Conservation (phyloP, 2,113 vertebrate genomes). For the Anhinga rufa region DNA sequence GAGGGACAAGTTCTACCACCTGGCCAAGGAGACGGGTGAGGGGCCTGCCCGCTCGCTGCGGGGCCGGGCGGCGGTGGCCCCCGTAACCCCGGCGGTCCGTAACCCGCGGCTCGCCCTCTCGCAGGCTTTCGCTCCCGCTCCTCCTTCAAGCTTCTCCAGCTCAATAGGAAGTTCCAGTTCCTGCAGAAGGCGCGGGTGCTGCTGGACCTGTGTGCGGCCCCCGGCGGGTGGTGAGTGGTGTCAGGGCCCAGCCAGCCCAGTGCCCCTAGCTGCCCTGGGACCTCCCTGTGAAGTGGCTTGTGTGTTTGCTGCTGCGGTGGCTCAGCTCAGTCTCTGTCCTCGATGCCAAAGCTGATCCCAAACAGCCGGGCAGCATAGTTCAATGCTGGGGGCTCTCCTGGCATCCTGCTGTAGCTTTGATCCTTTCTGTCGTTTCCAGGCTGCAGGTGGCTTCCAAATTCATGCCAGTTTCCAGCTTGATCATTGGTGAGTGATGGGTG, state of each 20-base stretch:
- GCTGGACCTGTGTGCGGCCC: constrained; percentile 92
- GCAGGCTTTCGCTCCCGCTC: constrained; percentile 95
- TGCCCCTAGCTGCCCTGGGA: fast-evolving
- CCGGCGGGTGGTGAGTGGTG: constrained; percentile 88
- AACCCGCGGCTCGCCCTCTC: neutral
- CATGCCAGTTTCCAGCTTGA: constrained; percentile 95
- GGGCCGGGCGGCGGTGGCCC: fast-evolving
- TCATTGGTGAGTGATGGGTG: constrained; percentile 83
- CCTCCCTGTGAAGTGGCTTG: fast-evolving
- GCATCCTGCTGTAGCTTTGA: neutral
- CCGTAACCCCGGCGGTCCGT: fast-evolving
- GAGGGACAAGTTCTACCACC: constrained; percentile 94
- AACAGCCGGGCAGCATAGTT: fast-evolving
- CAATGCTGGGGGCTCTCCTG: neutral
- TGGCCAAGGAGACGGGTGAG: constrained; percentile 96
- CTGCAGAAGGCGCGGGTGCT: constrained; percentile 88
- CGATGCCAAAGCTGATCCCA: fast-evolving
- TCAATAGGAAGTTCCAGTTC: constrained; percentile 96
- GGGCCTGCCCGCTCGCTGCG: fast-evolving
- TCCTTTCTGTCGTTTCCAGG: constrained; percentile 61
- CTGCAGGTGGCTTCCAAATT: constrained; percentile 96
- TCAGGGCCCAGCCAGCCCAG: too few relatives aligned
- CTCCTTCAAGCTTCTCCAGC: constrained; percentile 96
- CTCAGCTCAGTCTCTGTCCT: neutral
- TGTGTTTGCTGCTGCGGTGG: too few relatives aligned